Evolutionary conservation across 92 coral and sea anemone genomes (phyloP), one percentile per base, ranked within the genome.

Genomic region (Epizoanthus rinbou): DNA sequence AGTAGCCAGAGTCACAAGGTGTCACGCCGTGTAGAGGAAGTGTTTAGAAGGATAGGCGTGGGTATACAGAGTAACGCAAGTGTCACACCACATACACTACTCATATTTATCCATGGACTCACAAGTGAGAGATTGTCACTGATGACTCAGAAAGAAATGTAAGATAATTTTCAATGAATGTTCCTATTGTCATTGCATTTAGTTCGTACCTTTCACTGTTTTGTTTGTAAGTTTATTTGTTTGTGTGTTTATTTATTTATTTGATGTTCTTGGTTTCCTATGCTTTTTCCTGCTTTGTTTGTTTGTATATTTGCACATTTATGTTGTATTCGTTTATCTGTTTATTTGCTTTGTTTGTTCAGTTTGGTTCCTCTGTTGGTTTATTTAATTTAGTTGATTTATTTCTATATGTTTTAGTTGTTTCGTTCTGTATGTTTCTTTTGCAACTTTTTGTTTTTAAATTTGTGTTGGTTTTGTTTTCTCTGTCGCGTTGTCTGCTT

Each of bases 1-100:
- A 86, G 92, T 6, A 89, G 93, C 0, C 98, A 96, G 75, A 96
- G 91, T 57, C 99, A 96, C 91, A 96, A 96, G 80, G 85, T 80
- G 19, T 95, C 98, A 25, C 95, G 88, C 15, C 91, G 92, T 75
- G 98, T 91, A 8, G 94, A 91, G 63, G 99, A 96, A 66, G 92
- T 93, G 33, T 85, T 96, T 63, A 81, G 96, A 63, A 80, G 96
- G 52, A 83, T 96, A 10, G 90, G 99, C 28, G 91, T 94, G 1
- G 98, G 96, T 35, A 74, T 96, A 3, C 99, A 94, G 83, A 84
- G 89, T 39, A 96, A 96, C 83, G 68, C 89, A 10, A 82, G 84
- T 58, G 64, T 94, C 72, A 86, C 93, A 47, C 88, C 92, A 6
- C 94, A 86, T 82, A 89, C 90, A 47, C 50, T 91, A 65, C 86